Evolutionary conservation across 2,113 vertebrate species (phyloP).

Genomic region (Passer domesticus): DNA sequence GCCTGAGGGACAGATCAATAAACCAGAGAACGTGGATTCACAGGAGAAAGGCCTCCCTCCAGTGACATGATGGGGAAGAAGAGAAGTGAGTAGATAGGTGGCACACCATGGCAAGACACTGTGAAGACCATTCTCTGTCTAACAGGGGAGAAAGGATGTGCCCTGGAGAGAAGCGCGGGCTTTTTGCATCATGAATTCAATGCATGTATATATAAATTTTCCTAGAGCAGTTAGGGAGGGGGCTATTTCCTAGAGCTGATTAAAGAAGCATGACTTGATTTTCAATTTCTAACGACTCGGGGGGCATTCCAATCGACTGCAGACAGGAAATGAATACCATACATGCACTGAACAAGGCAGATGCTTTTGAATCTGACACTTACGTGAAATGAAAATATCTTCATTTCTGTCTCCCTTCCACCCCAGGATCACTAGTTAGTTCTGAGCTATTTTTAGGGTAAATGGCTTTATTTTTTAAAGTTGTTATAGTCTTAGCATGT

Average conservation of each 20-base stretch:
- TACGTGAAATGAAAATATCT: slow-evolving; percentile 70
- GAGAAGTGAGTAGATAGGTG: neutral
- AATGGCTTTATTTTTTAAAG: slow-evolving; percentile 1
- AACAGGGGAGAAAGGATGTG: neutral
- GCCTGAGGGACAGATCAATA: neutral
- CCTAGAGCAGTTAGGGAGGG: neutral
- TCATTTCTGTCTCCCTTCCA: slow-evolving; percentile 28
- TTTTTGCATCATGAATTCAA: neutral
- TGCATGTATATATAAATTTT: neutral
- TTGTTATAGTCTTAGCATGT: neutral
- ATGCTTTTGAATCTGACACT: slow-evolving; percentile 77
- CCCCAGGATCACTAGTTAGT: neutral
- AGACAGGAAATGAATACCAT: slow-evolving; percentile 84
- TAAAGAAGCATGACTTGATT: slow-evolving; percentile 84
- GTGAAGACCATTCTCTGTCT: neutral
- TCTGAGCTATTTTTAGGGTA: slow-evolving; percentile 24
- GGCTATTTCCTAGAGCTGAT: slow-evolving; percentile 78
- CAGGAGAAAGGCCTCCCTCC: slow-evolving; percentile 55
- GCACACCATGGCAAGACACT: neutral
- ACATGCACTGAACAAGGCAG: slow-evolving; percentile 69
- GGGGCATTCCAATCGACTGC: slow-evolving; percentile 72
- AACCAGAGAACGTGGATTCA: neutral
- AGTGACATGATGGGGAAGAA: slow-evolving; percentile 13
- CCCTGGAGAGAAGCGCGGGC: neutral
- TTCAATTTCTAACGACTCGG: slow-evolving; percentile 83